Evolutionary conservation across 92 coral and sea anemone species (phyloP), one percentile per base, ranked within the genome.

Genomic region (Bergia puertoricense): DNA sequence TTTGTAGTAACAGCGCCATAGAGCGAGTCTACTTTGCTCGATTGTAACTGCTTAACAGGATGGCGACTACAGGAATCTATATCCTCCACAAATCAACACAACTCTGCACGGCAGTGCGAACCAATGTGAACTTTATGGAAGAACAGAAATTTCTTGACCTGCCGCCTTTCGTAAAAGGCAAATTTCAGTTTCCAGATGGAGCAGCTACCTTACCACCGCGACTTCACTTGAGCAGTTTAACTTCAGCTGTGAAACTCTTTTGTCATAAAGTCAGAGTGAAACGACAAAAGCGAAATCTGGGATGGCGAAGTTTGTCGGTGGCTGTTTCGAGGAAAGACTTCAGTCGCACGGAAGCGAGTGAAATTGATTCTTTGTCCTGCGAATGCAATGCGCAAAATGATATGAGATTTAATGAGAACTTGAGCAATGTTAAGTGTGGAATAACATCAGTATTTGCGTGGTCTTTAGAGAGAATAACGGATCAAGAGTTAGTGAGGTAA

Each of bases 21-120:
- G 39, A 18, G 13, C 81, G 30, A 45, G 20, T 51, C 39, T 51
- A 9, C 0, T 51, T 36, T 36, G n/a, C 6, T 38, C 6, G 16
- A 1, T 16, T 72, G 22, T 69, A 22, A 23, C 10, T 84, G 11
- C 40, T 4, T 69, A 44, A 75, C 79, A 92, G 76, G 59, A 96
- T 96, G 99, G 96, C 99, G 72, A 89, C 98, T 38, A 96, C 99
- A 80, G 98, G 99, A 80, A 95, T 95, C 16, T 96, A 96, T 79
- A 96, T 96, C 14, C 94, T 96, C 23, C 94, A 90, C n/a, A 96
- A 96, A 87, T 95, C 99, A 16, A 91, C 96, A 43, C 99, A 95
- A 85, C 91, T 96, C 74, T 95, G 96, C 91, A 89, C 98, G 38
- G 99, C 95, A 5, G 99, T 95, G 15, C 99, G 99, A 57, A 94